Percentiles rank a stretch among this genome's conserved stretches.
phyloP scores from a whole-genome alignment of 37 sponge, comb jelly and placozoan genomes.

The Aplysina aerophoba region DNA sequence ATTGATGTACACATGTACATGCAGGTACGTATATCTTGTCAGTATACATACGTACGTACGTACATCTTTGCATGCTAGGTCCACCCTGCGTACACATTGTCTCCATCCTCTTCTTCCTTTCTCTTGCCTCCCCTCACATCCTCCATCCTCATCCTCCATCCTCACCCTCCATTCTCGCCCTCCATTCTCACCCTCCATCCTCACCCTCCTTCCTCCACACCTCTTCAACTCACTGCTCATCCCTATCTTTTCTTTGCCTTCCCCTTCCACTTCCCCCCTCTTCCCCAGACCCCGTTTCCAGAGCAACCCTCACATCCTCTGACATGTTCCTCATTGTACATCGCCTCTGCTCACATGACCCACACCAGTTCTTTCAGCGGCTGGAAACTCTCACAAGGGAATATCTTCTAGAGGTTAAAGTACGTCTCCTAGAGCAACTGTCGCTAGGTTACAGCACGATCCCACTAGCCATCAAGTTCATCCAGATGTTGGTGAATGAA shows the following conservation, averaged over 20 bases:
- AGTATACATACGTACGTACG: background rate
- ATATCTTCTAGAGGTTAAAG: conserved; percentile 85
- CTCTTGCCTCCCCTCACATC: no score
- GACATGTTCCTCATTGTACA: conserved; percentile 72
- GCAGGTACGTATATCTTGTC: no score
- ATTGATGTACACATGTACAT: no score
- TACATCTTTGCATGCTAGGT: no score
- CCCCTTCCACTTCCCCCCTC: no score
- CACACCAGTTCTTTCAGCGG: conserved; percentile 88
- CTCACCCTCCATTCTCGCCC: background rate
- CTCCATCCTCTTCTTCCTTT: no score
- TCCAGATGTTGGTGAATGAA: conserved; percentile 82
- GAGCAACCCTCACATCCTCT: conserved; percentile 50
- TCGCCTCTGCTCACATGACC: conserved; percentile 66
- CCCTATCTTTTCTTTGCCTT: no score
- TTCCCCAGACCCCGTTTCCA: conserved; percentile 27
- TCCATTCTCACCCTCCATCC: background rate
- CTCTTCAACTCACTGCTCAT: background rate
- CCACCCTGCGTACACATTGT: no score
- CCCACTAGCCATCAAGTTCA: conserved; percentile 84
- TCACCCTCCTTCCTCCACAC: background rate
- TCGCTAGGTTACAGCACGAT: conserved; percentile 82
- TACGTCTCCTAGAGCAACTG: conserved; percentile 82
- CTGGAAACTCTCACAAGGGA: conserved; percentile 85
- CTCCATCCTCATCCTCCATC: background rate